Conservation (phyloP, 2,888 invertebrate species). For the Molanna angustata region DNA sequence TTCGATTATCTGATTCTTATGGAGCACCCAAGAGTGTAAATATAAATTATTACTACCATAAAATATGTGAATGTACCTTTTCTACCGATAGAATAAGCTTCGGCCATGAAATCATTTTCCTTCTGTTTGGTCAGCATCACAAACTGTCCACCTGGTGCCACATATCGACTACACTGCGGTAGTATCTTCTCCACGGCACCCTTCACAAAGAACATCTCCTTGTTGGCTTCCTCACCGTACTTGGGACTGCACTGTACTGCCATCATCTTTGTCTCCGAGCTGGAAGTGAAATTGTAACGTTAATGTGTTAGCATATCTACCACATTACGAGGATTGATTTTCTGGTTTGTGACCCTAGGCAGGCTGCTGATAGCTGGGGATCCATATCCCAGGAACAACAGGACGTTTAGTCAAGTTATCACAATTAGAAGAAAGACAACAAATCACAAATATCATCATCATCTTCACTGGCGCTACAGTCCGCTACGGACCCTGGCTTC, state of each 20-base stretch:
- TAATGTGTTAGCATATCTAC: not conserved
- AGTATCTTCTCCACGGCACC: conserved; percentile 92
- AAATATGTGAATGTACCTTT: conserved; percentile 69
- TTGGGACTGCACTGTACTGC: conserved; percentile 88
- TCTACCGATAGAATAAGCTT: conserved; percentile 82
- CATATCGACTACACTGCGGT: conserved; percentile 78
- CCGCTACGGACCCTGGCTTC: no score
- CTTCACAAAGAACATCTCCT: conserved; percentile 88
- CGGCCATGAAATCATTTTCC: conserved; percentile 75
- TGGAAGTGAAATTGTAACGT: conserved; percentile 38
- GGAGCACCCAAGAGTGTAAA: no score
- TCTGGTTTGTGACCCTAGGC: no score
- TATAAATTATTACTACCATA: no score
- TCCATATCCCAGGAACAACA: no score
- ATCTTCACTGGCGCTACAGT: no score
- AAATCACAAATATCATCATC: no score
- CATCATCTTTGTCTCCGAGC: conserved; percentile 98
- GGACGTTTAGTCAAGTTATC: no score
- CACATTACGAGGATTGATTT: no score
- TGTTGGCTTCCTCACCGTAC: conserved; percentile 65
- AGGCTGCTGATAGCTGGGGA: no score
- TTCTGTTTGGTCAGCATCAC: conserved; percentile 76
- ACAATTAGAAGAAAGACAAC: no score
- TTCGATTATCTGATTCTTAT: no score
- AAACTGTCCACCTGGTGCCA: conserved; percentile 68